Evolutionary conservation across 2,797 vertebrate genomes (phyloP).

Genomic region (Molossus molossus): DNA sequence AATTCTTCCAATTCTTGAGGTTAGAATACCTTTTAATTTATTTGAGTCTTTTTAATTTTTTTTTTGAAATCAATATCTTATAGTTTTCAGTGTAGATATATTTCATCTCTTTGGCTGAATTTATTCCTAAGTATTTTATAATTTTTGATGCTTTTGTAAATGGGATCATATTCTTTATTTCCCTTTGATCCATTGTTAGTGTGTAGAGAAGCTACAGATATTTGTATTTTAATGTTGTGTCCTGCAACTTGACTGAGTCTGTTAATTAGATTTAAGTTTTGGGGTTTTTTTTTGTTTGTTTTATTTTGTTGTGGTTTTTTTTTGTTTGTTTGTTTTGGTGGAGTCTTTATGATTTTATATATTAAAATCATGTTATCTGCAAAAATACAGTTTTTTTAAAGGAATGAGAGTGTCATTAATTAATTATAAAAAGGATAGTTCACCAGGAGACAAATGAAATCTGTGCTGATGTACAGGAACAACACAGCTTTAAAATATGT

Average conservation of each 20-base stretch:
- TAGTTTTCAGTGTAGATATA: background rate
- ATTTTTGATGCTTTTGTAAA: background rate
- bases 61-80: background rate
- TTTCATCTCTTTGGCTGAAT: background rate
- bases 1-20: background rate
- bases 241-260: background rate
- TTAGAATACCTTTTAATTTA: background rate
- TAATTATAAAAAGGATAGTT: conserved; percentile 34
- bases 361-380: background rate
- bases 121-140: background rate
- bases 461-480: background rate
- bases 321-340: background rate
- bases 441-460: conserved; percentile 26
- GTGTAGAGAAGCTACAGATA: background rate
- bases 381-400: background rate
- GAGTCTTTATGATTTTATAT: background rate
- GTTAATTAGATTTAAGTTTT: background rate
- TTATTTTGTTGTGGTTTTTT: background rate
- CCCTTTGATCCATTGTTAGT: background rate
- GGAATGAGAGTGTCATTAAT: conserved; percentile 14
- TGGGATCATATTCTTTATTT: background rate
- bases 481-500: background rate
- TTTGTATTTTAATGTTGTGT: background rate
- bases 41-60: background rate
- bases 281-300: too few relatives aligned